Conservation (phyloP, 2,797 vertebrate species). For the Eulemur mongoz region DNA sequence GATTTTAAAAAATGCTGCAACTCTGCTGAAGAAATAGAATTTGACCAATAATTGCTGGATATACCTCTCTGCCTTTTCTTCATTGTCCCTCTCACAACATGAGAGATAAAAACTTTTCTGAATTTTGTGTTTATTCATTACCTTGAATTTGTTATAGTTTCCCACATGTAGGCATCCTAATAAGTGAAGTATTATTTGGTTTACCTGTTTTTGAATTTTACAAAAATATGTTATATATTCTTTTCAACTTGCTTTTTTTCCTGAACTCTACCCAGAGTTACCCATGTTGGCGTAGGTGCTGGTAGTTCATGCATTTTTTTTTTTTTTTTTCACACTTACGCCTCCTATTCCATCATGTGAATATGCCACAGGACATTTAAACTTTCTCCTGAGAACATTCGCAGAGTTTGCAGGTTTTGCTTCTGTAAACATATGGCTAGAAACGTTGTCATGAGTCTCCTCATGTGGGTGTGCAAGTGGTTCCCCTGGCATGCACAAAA, state of each 20-base stretch:
- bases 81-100: background rate
- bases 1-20: background rate
- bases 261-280: background rate
- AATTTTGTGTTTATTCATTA: background rate
- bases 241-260: background rate
- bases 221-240: background rate
- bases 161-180: background rate
- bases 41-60: background rate
- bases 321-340: background rate
- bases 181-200: background rate
- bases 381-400: background rate
- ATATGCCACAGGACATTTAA: background rate
- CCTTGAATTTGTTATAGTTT: background rate
- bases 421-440: background rate
- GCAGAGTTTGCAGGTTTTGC: background rate
- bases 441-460: background rate
- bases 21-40: background rate
- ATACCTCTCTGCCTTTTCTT: background rate
- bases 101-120: background rate
- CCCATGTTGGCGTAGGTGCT: no score
- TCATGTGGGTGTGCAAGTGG: background rate
- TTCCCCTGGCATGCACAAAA: accelerated
- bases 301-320: background rate
- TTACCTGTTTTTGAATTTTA: background rate
- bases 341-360: background rate